phyloP scores from a whole-genome alignment of 1,140 invertebrate genomes.

The Hyphantria cunea region DNA sequence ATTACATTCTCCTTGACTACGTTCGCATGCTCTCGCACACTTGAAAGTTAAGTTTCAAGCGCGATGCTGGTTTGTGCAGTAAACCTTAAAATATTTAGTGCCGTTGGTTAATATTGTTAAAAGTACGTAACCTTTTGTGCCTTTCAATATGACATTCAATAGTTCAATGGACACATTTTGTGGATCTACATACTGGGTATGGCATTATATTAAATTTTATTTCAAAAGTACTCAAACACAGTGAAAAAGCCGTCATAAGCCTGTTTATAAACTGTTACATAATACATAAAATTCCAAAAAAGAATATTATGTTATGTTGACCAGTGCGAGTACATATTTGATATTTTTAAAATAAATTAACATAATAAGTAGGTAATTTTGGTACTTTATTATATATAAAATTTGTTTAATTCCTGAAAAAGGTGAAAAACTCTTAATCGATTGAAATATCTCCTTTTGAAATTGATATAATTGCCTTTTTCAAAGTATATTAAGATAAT shows the following conservation, averaged over 20 bases:
- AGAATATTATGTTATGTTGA: not conserved
- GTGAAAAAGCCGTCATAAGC: no score
- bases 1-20: no score
- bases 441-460: not conserved
- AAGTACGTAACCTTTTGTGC: slow-evolving; percentile 25
- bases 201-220: slow-evolving; percentile 43
- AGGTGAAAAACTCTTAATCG: not conserved
- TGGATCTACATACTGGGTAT: slow-evolving; percentile 86
- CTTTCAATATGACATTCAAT: slow-evolving; percentile 58
- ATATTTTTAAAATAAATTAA: no score
- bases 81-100: no score
- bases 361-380: no score
- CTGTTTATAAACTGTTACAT: no score
- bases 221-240: not conserved
- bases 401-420: not conserved
- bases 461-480: not conserved
- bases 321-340: no score
- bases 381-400: no score
- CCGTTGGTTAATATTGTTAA: no score
- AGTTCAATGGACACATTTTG: slow-evolving; percentile 84
- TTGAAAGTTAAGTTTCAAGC: not conserved
- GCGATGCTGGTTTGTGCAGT: not conserved
- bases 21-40: not conserved
- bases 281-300: no score
- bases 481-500: no score